phyloP scores from a whole-genome alignment of 2,113 vertebrate genomes.

The Rhinogobius similis region DNA sequence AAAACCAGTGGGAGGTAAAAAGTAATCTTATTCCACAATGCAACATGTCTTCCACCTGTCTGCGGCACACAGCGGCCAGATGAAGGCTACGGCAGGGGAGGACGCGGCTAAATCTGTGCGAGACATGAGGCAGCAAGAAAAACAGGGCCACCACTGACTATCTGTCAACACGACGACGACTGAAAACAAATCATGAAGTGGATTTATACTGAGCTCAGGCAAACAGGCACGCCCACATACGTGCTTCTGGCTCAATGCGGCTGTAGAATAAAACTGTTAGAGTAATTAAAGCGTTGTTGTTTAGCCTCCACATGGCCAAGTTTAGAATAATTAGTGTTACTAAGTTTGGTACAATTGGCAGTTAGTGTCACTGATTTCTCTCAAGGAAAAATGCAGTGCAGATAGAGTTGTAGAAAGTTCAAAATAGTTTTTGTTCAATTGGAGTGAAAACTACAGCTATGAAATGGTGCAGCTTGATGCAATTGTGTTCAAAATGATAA shows the following conservation, averaged over 20 bases:
- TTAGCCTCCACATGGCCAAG: background rate
- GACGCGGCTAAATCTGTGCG: background rate
- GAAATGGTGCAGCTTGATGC: background rate
- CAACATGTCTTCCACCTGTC: conserved; percentile 16
- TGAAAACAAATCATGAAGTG: background rate
- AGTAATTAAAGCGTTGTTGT: conserved; percentile 2
- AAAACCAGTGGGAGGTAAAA: background rate
- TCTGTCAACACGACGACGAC: background rate
- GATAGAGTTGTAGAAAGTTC: no score
- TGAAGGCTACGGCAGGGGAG: background rate
- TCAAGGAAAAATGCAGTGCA: background rate
- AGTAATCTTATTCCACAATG: background rate
- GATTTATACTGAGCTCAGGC: conserved; percentile 7
- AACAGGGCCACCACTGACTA: conserved; percentile 13
- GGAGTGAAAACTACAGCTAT: no score
- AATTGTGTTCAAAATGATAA: background rate
- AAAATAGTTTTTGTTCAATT: no score
- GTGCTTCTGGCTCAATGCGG: conserved; percentile 17
- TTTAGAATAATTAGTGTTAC: background rate
- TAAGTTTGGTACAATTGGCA: no score
- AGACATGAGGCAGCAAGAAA: background rate
- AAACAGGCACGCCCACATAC: conserved; percentile 35
- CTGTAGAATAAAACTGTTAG: conserved; percentile 1
- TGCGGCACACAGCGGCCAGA: background rate
- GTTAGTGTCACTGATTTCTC: background rate